Base-by-base conservation (phyloP, 1,140 invertebrate species). In the Bombus impatiens region DNA sequence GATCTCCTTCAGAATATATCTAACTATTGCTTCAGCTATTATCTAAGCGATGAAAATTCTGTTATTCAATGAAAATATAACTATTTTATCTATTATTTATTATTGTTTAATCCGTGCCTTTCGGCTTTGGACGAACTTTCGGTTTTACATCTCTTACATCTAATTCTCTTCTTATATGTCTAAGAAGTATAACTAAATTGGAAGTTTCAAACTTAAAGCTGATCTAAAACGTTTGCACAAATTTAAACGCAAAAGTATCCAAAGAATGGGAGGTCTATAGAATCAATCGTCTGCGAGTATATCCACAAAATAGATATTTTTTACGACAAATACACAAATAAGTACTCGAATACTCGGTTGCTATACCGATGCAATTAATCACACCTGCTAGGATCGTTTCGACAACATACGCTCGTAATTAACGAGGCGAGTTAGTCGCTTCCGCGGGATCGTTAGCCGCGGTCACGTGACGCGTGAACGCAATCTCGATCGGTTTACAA, bases 391-490 rank as follows among this genome's bases (percentile, higher is more conserved):
- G 13, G 12, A 62, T n/a, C 59, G 78, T 75, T 78, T 77, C 77
- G 74, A 67, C 65, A 18, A 72, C 47, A 67, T 22, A 72, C 18
- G 40, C 15, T 53, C 22, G 77, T 70, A 84, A 87, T 88, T 84
- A 79, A 87, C 42, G 75, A 71, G 47, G 72, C 76, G 9, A 76
- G 62, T 84, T 84, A 84, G 79, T 80, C 76, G 71, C 32, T 25
- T 44, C 25, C 32, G 22, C 32, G 37, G 13, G 35, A 62, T n/a
- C 71, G 40, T 65, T 57, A 65, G 40, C 9, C 37, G 53, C 28
- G 35, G 59, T 62, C 70, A 62, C 70, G 53, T 37, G 80, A 57
- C 35, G n/a, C 8, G 32, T n/a, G 3, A 25, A 42, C 53, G 59
- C 9, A n/a, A 75, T 65, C 42, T 40, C 70, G 22, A 62, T 62